Evolutionary conservation across 2,888 invertebrate genomes (phyloP), one percentile per base, ranked within the genome.

Genomic region (Oscheius myriophilus): DNA sequence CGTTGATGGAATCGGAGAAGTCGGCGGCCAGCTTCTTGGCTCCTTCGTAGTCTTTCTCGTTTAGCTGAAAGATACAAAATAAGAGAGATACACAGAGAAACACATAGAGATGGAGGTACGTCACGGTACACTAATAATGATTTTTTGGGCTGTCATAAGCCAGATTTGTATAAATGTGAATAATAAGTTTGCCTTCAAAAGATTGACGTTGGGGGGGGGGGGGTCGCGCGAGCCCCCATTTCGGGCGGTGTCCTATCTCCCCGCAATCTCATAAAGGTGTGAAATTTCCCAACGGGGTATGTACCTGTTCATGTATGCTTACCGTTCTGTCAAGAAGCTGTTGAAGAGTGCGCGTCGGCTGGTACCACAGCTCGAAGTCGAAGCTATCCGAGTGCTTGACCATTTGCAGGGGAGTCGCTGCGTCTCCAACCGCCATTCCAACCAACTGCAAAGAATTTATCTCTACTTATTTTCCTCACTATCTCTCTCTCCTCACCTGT

Each of bases 401-500:
- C 75, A 76, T 77, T 43, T 76, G 74, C 23, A 80, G 68, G 11
- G 77, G 78, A 43, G 74, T 63, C 1, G 80, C 77, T 0, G 78
- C 68, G 16, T 80, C 80, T 16, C 80, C 80, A 59, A 80, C 76
- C 16, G 78, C 77, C 76, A 80, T 79, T 58, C 80, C 78, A 2
- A 79, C 52, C 18, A 80, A 58, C 61, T 42, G 41, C 33, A 62
- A 33, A 26, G 7, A 41, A 52, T 16, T 23, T 45, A 3, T 46
- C 16, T 9, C n/a, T 25, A 68, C 68, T 14, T 75, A 71, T 59
- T 33, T 9, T 6, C 33, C 9, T 33, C 4, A 33, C 9, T 9
- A 3, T 6, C 9, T 33, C 33, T 33, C 9, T 33, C 9, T 9
- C 9, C 33, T 33, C 33, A 33, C 33, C 33, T 33, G 33, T 9